Percentiles rank a stretch among this genome's conserved stretches.
Evolutionary conservation across 2,113 vertebrate species (phyloP).

Genomic region (Scomber colias): DNA sequence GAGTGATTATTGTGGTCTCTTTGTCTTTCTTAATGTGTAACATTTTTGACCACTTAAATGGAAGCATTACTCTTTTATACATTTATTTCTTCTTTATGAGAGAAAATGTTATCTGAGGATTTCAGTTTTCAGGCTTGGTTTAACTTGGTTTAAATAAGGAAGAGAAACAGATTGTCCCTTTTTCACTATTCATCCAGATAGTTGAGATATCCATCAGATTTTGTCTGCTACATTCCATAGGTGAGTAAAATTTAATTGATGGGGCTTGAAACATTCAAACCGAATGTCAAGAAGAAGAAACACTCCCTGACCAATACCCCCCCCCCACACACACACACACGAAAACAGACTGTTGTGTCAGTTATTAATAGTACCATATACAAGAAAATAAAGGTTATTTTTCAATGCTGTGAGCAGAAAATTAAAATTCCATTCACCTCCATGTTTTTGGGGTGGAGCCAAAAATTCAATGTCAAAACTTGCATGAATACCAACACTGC

Average conservation of each 20-base stretch:
- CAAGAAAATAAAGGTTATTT: too few species aligned
- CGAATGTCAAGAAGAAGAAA: background rate
- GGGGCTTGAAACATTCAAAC: background rate
- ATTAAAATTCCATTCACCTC: background rate
- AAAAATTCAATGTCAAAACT: background rate
- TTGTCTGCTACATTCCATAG: background rate
- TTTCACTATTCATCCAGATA: background rate
- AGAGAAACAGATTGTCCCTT: too few species aligned
- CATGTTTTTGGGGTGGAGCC: background rate
- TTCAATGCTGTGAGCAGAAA: too few species aligned
- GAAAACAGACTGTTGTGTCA: too few species aligned
- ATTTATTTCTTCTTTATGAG: background rate
- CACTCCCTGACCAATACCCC: background rate
- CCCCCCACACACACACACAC: too few species aligned
- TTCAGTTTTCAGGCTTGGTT: background rate
- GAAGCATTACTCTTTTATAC: constrained; percentile 2
- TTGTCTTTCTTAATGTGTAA: background rate
- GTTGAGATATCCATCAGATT: background rate
- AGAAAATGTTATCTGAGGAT: background rate
- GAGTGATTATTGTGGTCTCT: constrained; percentile 19
- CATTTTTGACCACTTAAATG: constrained; percentile 28
- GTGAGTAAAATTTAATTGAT: background rate
- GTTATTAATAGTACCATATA: too few species aligned
- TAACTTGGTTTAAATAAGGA: background rate
- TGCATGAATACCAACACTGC: background rate